phyloP scores from a whole-genome alignment of 2,113 vertebrate genomes.

The Circaetus gallicus region DNA sequence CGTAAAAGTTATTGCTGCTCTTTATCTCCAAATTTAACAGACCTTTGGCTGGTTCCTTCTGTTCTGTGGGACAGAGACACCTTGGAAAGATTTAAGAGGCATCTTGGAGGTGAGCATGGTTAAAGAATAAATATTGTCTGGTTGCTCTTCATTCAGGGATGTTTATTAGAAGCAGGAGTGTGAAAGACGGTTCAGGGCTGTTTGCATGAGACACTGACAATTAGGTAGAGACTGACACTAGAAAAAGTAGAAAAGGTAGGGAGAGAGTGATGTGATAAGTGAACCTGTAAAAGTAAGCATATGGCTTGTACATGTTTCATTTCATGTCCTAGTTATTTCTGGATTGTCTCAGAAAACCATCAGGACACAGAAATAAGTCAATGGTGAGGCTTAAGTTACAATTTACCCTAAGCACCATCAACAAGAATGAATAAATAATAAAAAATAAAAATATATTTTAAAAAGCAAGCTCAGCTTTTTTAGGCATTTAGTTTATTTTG shows the following conservation, averaged over 20 bases:
- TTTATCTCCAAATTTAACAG: not conserved
- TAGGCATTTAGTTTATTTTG: not conserved
- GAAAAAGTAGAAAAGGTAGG: not conserved
- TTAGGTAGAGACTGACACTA: not conserved
- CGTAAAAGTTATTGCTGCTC: not conserved
- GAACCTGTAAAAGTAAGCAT: not conserved
- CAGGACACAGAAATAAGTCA: not conserved
- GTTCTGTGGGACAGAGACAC: not conserved
- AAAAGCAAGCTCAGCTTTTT: not conserved
- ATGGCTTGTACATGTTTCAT: not conserved
- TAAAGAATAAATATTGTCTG: not conserved
- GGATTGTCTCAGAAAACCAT: slow-evolving; percentile 3
- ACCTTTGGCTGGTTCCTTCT: not conserved
- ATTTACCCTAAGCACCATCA: not conserved
- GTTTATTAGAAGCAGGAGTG: not conserved
- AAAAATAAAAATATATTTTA: not conserved
- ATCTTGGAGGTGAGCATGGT: not conserved
- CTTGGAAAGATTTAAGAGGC: not conserved
- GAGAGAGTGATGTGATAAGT: not conserved
- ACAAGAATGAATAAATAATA: not conserved
- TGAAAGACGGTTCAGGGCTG: not conserved
- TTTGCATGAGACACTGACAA: not conserved
- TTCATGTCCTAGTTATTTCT: not conserved
- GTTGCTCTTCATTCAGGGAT: not conserved
- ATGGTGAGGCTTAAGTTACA: not conserved